Percentiles rank a stretch among this genome's conserved stretches.
Evolutionary conservation across 2,797 vertebrate genomes (phyloP).

Genomic region (Mycteria americana): DNA sequence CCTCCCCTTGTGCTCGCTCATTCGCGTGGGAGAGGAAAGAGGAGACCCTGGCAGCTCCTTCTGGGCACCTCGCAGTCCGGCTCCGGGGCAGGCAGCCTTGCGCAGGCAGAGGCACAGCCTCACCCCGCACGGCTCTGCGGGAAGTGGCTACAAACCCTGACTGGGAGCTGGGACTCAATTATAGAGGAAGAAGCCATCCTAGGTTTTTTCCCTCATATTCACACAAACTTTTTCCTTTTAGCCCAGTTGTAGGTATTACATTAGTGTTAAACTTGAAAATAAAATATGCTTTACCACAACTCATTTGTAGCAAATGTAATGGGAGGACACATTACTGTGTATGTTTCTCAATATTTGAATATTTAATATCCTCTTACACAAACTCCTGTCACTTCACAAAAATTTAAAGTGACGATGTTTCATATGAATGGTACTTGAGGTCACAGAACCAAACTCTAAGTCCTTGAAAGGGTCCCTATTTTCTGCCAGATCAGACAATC

Average conservation of each 20-base stretch:
- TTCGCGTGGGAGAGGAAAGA: background rate
- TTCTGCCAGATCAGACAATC: background rate
- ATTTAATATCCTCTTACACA: background rate
- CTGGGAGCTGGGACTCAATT: background rate
- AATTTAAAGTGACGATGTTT: background rate
- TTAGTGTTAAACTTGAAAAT: background rate
- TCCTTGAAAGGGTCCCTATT: background rate
- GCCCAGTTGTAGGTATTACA: background rate
- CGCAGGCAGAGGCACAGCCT: background rate
- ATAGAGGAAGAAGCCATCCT: background rate
- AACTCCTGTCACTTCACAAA: background rate
- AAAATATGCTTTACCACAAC: background rate
- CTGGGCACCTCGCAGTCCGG: background rate
- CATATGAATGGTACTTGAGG: background rate
- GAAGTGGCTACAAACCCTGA: background rate
- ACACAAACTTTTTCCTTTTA: background rate
- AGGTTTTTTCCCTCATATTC: background rate
- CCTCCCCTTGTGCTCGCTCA: background rate
- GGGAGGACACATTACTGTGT: background rate
- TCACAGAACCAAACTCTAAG: background rate
- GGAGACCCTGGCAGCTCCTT: background rate
- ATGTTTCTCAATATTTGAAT: background rate
- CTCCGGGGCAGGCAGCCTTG: background rate
- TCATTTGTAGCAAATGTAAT: background rate
- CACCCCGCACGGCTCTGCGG: rapidly evolving